phyloP scores from a whole-genome alignment of 1,140 invertebrate species.

The Drosophila pachea region DNA sequence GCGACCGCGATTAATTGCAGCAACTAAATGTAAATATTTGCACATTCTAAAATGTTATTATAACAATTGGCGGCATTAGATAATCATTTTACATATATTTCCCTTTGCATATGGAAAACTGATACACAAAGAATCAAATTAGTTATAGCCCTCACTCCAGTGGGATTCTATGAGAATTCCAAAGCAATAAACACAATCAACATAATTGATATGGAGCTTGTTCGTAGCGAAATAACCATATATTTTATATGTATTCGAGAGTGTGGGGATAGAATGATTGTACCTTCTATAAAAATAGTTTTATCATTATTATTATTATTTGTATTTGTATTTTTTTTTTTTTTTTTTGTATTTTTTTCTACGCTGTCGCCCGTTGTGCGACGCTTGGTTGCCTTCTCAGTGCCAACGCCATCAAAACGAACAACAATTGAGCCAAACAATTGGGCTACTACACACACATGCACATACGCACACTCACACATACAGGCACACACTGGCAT shows the following conservation, averaged over 20 bases:
- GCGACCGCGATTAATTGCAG: slow-evolving; percentile 1
- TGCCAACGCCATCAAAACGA: slow-evolving; percentile 57
- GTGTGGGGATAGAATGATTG: slow-evolving; percentile 18
- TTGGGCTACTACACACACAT: slow-evolving; percentile 48
- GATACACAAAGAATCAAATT: background rate
- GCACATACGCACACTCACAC: slow-evolving; percentile 9
- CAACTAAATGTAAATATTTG: background rate
- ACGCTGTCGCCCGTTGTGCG: slow-evolving; percentile 64
- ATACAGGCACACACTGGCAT: slow-evolving; percentile 21
- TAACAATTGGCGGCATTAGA: no score
- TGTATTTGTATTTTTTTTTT: slow-evolving; percentile 13
- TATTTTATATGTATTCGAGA: slow-evolving; percentile 16
- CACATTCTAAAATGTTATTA: background rate
- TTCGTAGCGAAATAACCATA: slow-evolving; percentile 23
- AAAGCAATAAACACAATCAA: slow-evolving; percentile 14
- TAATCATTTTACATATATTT: background rate
- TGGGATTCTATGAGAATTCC: slow-evolving; percentile 11
- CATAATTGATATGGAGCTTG: slow-evolving; percentile 22
- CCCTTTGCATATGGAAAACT: background rate
- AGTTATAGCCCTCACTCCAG: background rate
- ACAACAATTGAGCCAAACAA: slow-evolving; percentile 66
- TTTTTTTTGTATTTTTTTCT: slow-evolving; percentile 22
- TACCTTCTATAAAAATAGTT: slow-evolving; percentile 11
- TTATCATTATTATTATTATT: slow-evolving; percentile 10
- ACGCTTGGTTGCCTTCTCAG: slow-evolving; percentile 52